Percentiles rank a stretch among this genome's conserved stretches.
Evolutionary conservation across 92 coral and sea anemone species (phyloP).

Genomic region (Palythoa caribaeorum): DNA sequence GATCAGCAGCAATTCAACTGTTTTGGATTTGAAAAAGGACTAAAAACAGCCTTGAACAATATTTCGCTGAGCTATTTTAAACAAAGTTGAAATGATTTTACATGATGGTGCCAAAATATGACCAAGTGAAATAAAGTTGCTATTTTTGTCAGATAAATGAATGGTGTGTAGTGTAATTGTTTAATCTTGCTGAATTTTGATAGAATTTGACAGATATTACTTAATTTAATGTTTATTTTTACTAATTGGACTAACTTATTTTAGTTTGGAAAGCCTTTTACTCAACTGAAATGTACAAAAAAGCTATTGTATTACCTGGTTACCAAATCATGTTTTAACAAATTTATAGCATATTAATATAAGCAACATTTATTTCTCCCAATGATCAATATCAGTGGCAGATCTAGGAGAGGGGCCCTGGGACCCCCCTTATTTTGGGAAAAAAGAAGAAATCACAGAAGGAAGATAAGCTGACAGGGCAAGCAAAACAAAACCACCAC

Average conservation of each 20-base stretch:
- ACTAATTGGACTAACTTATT: not conserved
- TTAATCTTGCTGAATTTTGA: conserved; percentile 12
- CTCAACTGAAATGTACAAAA: not conserved
- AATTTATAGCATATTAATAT: not conserved
- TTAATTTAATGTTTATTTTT: not conserved
- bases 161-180: conserved; percentile 14
- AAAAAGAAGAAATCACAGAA: conserved; percentile 3
- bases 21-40: conserved; percentile 24
- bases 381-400: not conserved
- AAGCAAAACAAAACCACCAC: not conserved
- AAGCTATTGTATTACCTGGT: not conserved
- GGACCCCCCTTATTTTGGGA: not conserved
- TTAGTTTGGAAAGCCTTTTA: not conserved
- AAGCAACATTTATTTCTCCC: not conserved
- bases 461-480: not conserved
- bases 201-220: not conserved
- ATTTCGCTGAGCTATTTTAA: conserved; percentile 18
- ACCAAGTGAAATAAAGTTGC: conserved; percentile 18
- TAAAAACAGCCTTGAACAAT: conserved; percentile 37
- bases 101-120: conserved; percentile 28
- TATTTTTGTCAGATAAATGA: conserved; percentile 20
- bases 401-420: not conserved
- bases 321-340: not conserved
- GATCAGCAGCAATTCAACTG: conserved; percentile 40
- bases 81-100: conserved; percentile 32